These are phyloP conservation scores for Micromussa lordhowensis DNA, from an alignment of 92 coral and sea anemone genomes.

Conservation along the genomic window DNA sequence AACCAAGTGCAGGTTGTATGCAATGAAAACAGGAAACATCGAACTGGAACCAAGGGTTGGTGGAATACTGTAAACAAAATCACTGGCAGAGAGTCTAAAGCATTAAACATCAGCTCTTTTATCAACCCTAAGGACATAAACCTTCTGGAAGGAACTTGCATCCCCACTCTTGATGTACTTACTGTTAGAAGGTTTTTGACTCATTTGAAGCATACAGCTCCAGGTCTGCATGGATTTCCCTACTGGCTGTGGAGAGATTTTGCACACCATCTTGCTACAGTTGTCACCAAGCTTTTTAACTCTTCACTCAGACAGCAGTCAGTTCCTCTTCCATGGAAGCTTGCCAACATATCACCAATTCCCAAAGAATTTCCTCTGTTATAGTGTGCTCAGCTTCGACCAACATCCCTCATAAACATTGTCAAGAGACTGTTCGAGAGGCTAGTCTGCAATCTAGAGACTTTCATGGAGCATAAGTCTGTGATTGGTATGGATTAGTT, in stretches of 20 bases:
- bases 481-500: conserved; percentile 35
- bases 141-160: conserved; percentile 55
- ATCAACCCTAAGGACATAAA: too few species aligned
- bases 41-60: conserved; percentile 59
- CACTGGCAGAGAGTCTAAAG: conserved; percentile 54
- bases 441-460: conserved; percentile 37
- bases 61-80: conserved; percentile 72
- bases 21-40: conserved; percentile 41
- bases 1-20: conserved; percentile 60
- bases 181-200: conserved; percentile 17
- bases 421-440: conserved; percentile 52
- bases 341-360: conserved; percentile 50
- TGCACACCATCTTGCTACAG: conserved; percentile 62
- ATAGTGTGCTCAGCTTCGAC: conserved; percentile 35
- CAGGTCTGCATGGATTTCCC: conserved; percentile 64
- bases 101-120: not conserved
- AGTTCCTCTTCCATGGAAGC: conserved; percentile 57
- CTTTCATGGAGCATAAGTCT: conserved; percentile 25
- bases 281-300: conserved; percentile 53
- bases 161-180: conserved; percentile 32
- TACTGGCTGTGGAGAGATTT: conserved; percentile 71
- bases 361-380: conserved; percentile 54
- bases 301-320: conserved; percentile 43
- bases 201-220: conserved; percentile 37
- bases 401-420: conserved; percentile 41